Evolutionary conservation across 2,888 invertebrate species (phyloP), one percentile per base, ranked within the genome.

Genomic region (Diogma glabrata): DNA sequence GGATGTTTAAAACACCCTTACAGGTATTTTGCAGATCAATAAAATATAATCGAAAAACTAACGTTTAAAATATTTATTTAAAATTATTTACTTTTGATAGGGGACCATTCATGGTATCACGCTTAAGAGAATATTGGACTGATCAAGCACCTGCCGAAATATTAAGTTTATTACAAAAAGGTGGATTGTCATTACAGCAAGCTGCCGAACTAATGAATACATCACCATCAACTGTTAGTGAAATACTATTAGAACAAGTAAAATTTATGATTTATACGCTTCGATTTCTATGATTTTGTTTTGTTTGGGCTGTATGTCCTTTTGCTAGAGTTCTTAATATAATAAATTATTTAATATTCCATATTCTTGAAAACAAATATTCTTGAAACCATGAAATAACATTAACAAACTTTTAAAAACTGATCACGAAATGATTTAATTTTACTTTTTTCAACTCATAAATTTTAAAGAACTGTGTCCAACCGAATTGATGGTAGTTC

Each of bases 1-100:
- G 89, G 89, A 17, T 89, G 89, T 65, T 78, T 89, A 55, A 89
- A 89, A 69, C 82, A 89, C 67, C 88, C 89, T 0, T 89, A 89
- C 65, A 81, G 88, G 88, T 86, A 60, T 17, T 14, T 14, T 68
- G 20, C 9, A 28, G 19, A 19, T 40, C 20, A 10, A 19, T 40
- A 19, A 40, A 40, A 19, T 7, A 40, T 40, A 9, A n/a, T 28
- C 10, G 10, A 40, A 10, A 24, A 40, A 19, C 48, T 14, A 10
- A 9, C 20, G 19, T 26, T 8, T 20, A 16, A 22, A 30, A 24
- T 9, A 16, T n/a, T n/a, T n/a, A n/a, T 23, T 23, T 46, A 22
- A 5, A 23, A 5, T 12, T 22, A 22, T 23, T 51, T 45, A 36
- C 14, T 40, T 28, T 45, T n/a, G n/a, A n/a, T 38, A 55, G 55